Conservation (phyloP, 2,888 invertebrate species). For the Hybos culiciformis region DNA sequence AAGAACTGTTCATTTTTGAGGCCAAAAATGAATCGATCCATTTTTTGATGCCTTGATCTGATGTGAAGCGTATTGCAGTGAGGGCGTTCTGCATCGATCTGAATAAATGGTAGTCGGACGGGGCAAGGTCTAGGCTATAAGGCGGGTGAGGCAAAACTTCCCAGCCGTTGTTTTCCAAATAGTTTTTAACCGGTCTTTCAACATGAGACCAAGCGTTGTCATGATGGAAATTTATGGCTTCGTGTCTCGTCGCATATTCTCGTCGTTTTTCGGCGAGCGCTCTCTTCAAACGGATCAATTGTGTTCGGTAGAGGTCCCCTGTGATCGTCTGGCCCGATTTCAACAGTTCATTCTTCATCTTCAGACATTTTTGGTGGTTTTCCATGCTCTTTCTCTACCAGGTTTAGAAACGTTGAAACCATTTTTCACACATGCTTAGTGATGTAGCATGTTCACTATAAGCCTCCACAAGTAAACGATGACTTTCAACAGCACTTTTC, state of each 20-base stretch:
- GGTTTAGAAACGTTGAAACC: neutral
- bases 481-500: neutral
- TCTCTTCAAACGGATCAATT: no score
- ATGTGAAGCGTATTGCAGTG: constrained; percentile 2
- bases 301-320: no score
- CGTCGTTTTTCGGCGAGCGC: no score
- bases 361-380: no score
- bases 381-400: no score
- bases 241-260: no score
- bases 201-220: constrained; percentile 6
- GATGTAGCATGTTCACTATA: neutral
- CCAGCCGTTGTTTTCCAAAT: constrained; percentile 1
- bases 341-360: no score
- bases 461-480: neutral
- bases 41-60: neutral
- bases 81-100: constrained; percentile 3
- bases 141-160: constrained; percentile 9
- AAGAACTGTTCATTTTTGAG: neutral
- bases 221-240: no score
- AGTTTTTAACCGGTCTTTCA: constrained; percentile 2
- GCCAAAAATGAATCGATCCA: neutral
- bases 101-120: constrained; percentile 7
- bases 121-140: constrained; percentile 4
- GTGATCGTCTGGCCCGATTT: no score
- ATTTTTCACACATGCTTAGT: neutral